Evolutionary conservation across 2,888 invertebrate species (phyloP).

Genomic region (Melipona bicolor): DNA sequence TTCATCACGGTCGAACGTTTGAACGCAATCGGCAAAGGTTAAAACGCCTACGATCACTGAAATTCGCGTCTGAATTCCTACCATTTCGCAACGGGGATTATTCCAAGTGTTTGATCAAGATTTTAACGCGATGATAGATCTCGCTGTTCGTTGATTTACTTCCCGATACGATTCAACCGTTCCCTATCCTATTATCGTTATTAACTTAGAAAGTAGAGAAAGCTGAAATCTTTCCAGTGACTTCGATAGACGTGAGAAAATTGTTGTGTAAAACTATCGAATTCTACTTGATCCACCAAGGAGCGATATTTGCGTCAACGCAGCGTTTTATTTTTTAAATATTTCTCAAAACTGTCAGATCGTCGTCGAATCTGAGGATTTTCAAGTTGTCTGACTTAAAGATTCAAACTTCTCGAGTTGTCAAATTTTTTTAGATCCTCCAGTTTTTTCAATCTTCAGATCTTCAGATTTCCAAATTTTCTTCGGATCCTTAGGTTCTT

Average conservation of each 20-base stretch:
- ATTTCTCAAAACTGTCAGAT: neutral
- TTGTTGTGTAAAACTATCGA: neutral
- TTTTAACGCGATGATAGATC: neutral
- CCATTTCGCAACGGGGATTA: neutral
- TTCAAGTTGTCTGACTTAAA: no score
- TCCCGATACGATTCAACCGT: neutral
- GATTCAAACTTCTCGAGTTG: no score
- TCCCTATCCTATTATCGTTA: neutral
- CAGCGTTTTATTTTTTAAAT: neutral
- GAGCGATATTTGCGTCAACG: neutral
- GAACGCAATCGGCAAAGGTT: conserved; percentile 8
- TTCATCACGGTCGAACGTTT: neutral
- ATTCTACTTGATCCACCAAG: neutral
- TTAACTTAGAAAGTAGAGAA: neutral
- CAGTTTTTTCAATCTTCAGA: neutral
- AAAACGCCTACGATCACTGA: conserved; percentile 5
- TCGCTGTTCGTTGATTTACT: neutral
- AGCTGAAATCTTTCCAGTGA: neutral
- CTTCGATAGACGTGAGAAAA: neutral
- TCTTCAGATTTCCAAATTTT: no score
- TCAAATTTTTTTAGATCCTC: neutral
- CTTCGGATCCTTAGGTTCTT: no score
- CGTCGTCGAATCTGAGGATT: no score
- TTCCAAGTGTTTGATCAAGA: neutral
- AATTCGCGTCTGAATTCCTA: neutral